Evolutionary conservation across 2,113 vertebrate genomes (phyloP).

Genomic region (Periophthalmodon schlosseri): DNA sequence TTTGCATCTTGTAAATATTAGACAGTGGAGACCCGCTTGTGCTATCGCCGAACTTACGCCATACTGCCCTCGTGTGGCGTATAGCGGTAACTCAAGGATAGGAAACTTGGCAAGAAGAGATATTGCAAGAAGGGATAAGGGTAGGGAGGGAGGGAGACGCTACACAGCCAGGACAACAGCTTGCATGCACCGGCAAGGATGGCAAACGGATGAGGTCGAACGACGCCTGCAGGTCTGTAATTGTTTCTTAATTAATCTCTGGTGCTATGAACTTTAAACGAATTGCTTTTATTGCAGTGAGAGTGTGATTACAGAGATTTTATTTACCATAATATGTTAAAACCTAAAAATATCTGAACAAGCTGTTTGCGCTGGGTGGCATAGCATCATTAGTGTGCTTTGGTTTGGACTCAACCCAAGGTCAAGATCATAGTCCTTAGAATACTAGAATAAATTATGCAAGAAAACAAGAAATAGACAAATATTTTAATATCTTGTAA

Average conservation of each 20-base stretch:
- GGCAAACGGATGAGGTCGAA: conserved; percentile 29
- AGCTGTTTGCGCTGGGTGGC: background rate
- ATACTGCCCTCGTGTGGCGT: conserved; percentile 60
- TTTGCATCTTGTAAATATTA: conserved; percentile 44
- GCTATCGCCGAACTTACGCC: conserved; percentile 3
- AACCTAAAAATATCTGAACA: background rate
- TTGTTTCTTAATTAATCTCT: background rate
- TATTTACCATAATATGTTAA: background rate
- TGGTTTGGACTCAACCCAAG: no score
- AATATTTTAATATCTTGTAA: no score
- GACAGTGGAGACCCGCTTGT: no score
- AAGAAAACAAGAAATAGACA: no score
- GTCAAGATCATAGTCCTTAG: background rate
- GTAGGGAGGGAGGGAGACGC: background rate
- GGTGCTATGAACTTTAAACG: background rate
- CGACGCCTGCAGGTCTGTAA: conserved; percentile 33
- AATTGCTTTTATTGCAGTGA: background rate
- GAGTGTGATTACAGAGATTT: background rate
- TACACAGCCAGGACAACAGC: background rate
- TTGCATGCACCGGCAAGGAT: conserved; percentile 12
- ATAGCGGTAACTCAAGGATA: background rate
- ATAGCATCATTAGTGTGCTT: background rate
- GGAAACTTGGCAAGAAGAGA: conserved; percentile 9
- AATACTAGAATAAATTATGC: background rate
- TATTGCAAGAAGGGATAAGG: background rate